Percentiles rank a stretch among this genome's conserved stretches.
phyloP scores from a whole-genome alignment of 2,888 invertebrate species.

The Erebia aethiops region DNA sequence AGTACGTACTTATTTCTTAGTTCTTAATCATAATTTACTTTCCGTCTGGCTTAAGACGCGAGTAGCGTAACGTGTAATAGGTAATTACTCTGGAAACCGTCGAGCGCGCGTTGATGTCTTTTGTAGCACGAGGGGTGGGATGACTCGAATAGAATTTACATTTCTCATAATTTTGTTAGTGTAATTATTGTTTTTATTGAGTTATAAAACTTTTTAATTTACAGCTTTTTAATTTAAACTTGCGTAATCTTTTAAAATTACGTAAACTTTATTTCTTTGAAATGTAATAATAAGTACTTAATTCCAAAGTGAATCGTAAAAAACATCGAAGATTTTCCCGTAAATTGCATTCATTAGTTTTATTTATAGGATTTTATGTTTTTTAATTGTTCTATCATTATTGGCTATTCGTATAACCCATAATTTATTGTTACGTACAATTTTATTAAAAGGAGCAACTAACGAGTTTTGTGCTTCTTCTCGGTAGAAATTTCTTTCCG shows the following conservation, averaged over 20 bases:
- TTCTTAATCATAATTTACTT: constrained; percentile 26
- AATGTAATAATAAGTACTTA: not conserved
- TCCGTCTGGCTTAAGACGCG: constrained; percentile 28
- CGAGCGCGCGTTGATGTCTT: constrained; percentile 72
- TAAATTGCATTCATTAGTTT: not conserved
- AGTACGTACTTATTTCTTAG: constrained; percentile 6
- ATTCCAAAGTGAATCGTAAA: not conserved
- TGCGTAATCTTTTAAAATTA: too few species aligned
- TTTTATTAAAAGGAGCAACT: too few species aligned
- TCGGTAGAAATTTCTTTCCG: too few species aligned
- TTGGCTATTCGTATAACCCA: not conserved
- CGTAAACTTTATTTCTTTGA: too few species aligned
- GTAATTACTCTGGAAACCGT: constrained; percentile 38
- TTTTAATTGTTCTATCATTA: not conserved
- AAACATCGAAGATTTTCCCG: not conserved
- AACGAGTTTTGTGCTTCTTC: too few species aligned
- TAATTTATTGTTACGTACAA: not conserved
- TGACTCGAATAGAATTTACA: constrained; percentile 28
- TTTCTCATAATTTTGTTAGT: constrained; percentile 27
- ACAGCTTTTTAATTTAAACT: too few species aligned
- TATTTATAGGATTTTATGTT: not conserved
- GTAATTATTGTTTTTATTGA: constrained; percentile 9
- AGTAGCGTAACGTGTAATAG: constrained; percentile 29
- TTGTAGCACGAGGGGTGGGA: constrained; percentile 48
- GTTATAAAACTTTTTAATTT: not conserved